Evolutionary conservation across 2,113 vertebrate genomes (phyloP), one percentile per base, ranked within the genome.

Genomic region (Paraplagusia blochii): DNA sequence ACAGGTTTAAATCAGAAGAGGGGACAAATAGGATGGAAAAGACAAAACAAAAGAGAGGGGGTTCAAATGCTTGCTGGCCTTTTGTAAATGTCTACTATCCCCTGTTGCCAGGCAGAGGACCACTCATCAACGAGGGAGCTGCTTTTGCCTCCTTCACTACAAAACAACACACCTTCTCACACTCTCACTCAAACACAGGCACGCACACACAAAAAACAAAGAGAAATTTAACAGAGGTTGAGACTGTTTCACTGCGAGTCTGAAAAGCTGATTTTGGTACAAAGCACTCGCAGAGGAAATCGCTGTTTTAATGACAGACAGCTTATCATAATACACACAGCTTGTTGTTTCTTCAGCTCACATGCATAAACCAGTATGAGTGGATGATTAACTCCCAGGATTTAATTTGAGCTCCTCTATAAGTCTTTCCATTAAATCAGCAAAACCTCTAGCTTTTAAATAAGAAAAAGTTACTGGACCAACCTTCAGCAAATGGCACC

Each of bases 101-200:
- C 94, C 95, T 98, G 96, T 95, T 90, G 93, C 95, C 93, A 92
- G 87, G 94, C 94, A 98, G 95, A 97, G 93, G 93, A 97, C 93
- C 94, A 94, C 92, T 98, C 94, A 95, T 97, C 96, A 93, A 95
- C 93, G 94, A 96, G 92, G 87, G 88, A 93, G 93, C 93, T 95
- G 95, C 95, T 93, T 94, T 94, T 97, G 94, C 95, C 95, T 98
- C 97, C 96, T 98, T 95, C 95, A 95, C 95, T 98, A 98, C 90
- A 95, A 98, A 96, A 93, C 94, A 93, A 97, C 94, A 95, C 94
- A 78, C 78, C 78, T 77, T 78, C 93, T 96, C 57, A 77, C 42
- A 87, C 63, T 87, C 74, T 82, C 15, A 53, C 44, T 62, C 48
- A 86, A 86, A 88, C 80, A 90, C 34, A 39, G 7, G 95, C 94